Percentiles rank a stretch among this genome's conserved stretches.
These are phyloP conservation scores for Drosophila ananassae DNA, from an alignment of 1,140 invertebrate genomes.

Conservation along the genomic window DNA sequence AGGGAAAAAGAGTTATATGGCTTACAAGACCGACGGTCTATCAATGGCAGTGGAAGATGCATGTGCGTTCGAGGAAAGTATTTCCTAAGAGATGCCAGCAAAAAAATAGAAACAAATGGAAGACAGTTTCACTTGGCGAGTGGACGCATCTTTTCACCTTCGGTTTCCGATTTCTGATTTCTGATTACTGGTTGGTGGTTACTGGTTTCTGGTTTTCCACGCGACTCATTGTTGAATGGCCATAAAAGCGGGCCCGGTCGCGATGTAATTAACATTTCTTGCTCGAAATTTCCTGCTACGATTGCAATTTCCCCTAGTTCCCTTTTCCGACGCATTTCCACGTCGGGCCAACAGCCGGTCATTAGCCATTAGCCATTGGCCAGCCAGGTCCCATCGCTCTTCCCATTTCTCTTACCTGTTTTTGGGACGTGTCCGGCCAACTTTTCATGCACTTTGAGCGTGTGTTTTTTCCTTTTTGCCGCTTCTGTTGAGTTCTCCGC, in stretches of 20 bases:
- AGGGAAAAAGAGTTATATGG: constrained; percentile 10
- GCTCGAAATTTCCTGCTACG: constrained; percentile 66
- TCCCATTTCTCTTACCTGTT: constrained; percentile 42
- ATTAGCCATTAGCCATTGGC: constrained; percentile 32
- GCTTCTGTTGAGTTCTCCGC: constrained; percentile 47
- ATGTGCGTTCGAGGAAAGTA: background rate
- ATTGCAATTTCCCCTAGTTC: constrained; percentile 29
- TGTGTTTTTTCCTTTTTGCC: constrained; percentile 10
- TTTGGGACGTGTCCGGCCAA: constrained; percentile 47
- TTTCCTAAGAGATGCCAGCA: constrained; percentile 11
- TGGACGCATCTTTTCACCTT: constrained; percentile 47
- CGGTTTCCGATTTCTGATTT: constrained; percentile 41
- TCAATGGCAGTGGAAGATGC: constrained; percentile 17
- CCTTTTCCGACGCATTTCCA: constrained; percentile 54
- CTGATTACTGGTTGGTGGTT: too few species aligned
- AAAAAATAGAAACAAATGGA: background rate
- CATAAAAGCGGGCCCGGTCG: constrained; percentile 40
- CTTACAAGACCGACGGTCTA: constrained; percentile 12
- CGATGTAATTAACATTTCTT: constrained; percentile 55
- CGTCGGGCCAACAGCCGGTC: constrained; percentile 43
- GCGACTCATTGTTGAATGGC: constrained; percentile 47
- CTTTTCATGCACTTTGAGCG: constrained; percentile 56
- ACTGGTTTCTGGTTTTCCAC: constrained; percentile 35
- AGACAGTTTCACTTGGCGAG: constrained; percentile 21
- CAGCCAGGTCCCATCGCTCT: constrained; percentile 22